A percentile compares a stretch with the other conserved stretches of the same genome.
phyloP scores from a whole-genome alignment of 2,113 vertebrate species.

The Rhodinocichla rosea region DNA sequence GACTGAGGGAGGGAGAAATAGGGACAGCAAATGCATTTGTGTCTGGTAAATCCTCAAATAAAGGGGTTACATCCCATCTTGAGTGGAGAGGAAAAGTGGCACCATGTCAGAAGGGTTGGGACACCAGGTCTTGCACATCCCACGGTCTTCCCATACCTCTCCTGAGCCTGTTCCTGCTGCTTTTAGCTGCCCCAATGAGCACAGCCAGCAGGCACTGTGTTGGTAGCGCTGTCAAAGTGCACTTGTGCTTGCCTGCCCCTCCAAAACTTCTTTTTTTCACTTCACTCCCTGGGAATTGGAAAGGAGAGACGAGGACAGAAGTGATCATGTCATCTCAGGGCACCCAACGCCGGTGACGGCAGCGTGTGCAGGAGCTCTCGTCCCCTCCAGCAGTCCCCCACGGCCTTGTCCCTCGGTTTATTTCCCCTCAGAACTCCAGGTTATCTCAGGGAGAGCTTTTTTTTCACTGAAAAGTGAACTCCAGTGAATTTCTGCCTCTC shows the following conservation, averaged over 20 bases:
- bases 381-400: background rate
- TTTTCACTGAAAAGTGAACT: background rate
- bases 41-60: background rate
- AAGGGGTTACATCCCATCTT: background rate
- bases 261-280: background rate
- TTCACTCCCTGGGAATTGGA: background rate
- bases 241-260: background rate
- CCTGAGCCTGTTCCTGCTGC: background rate
- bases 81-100: background rate
- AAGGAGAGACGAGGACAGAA: conserved; percentile 3
- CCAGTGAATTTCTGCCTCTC: background rate
- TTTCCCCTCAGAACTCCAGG: background rate
- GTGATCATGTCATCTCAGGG: background rate
- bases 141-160: accelerated
- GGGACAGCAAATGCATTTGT: background rate
- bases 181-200: background rate
- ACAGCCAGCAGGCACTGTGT: background rate
- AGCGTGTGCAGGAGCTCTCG: background rate
- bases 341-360: accelerated
- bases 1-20: background rate
- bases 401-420: accelerated
- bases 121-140: accelerated
- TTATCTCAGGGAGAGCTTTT: background rate
- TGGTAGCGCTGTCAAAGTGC: background rate
- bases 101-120: accelerated